Conservation (phyloP, 2,888 invertebrate species). For the Pelosia muscerda region DNA sequence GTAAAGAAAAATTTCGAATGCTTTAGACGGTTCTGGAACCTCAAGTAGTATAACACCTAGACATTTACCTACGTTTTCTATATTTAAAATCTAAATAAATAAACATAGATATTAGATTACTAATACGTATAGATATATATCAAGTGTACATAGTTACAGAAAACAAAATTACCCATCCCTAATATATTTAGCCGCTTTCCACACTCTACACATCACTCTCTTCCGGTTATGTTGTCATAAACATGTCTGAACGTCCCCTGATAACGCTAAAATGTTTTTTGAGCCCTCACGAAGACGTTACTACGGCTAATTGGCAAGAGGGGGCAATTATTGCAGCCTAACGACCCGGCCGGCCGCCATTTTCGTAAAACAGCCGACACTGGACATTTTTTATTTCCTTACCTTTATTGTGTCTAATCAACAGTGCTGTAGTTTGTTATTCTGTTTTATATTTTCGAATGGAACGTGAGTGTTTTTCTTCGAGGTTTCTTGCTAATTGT, state of each 20-base stretch:
- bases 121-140: not conserved
- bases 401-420: conserved; percentile 47
- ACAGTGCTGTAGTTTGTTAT: conserved; percentile 39
- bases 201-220: conserved; percentile 39
- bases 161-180: conserved; percentile 6
- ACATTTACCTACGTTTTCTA: too few species aligned
- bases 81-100: too few species aligned
- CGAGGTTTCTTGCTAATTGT: conserved; percentile 1
- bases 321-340: conserved; percentile 63
- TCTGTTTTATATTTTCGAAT: conserved; percentile 20
- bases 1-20: too few species aligned
- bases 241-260: conserved; percentile 48
- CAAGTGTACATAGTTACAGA: not conserved
- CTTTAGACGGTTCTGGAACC: too few species aligned
- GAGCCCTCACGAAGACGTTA: conserved; percentile 67
- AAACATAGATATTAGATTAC: too few species aligned
- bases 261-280: conserved; percentile 63
- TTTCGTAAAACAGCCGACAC: conserved; percentile 44
- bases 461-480: conserved; percentile 12
- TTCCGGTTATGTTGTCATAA: conserved; percentile 42
- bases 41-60: too few species aligned
- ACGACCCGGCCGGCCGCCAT: conserved; percentile 51
- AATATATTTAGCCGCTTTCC: conserved; percentile 20
- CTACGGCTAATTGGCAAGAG: conserved; percentile 69
- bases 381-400: conserved; percentile 44